phyloP scores from a whole-genome alignment of 2,888 invertebrate genomes.

The Periphyllus acericola region DNA sequence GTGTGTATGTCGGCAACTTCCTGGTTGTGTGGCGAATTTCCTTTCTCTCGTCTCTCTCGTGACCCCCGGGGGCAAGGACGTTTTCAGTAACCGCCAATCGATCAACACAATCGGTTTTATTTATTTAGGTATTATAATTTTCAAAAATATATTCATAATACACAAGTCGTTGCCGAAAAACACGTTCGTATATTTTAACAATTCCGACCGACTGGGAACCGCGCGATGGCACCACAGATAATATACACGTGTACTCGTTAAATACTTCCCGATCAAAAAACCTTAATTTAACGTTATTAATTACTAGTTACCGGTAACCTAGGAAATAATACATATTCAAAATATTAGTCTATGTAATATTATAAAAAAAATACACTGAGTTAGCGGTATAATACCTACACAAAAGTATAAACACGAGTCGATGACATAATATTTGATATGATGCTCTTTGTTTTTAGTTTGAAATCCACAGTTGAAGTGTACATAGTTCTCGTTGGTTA shows the following conservation, averaged over 20 bases:
- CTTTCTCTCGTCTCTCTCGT: slow-evolving; percentile 42
- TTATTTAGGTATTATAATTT: not conserved
- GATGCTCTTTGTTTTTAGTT: too few relatives aligned
- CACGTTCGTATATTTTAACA: not conserved
- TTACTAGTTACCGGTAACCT: not conserved
- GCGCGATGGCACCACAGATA: not conserved
- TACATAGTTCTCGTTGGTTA: not conserved
- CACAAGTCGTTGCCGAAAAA: not conserved
- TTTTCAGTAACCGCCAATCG: slow-evolving; percentile 26
- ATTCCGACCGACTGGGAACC: not conserved
- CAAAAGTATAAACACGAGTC: not conserved
- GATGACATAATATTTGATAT: slow-evolving; percentile 23
- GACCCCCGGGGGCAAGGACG: slow-evolving; percentile 60
- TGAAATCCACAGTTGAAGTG: not conserved
- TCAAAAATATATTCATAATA: not conserved
- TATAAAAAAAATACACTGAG: too few relatives aligned
- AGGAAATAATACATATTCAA: not conserved
- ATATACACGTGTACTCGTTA: not conserved
- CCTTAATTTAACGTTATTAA: not conserved
- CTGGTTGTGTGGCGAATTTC: slow-evolving; percentile 48
- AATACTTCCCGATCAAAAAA: not conserved
- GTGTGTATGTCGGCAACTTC: slow-evolving; percentile 18
- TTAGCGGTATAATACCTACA: too few relatives aligned
- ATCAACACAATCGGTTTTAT: not conserved
- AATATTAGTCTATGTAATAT: not conserved